Base-by-base conservation (phyloP, 1,140 invertebrate species). In the Drosophila littoralis region DNA sequence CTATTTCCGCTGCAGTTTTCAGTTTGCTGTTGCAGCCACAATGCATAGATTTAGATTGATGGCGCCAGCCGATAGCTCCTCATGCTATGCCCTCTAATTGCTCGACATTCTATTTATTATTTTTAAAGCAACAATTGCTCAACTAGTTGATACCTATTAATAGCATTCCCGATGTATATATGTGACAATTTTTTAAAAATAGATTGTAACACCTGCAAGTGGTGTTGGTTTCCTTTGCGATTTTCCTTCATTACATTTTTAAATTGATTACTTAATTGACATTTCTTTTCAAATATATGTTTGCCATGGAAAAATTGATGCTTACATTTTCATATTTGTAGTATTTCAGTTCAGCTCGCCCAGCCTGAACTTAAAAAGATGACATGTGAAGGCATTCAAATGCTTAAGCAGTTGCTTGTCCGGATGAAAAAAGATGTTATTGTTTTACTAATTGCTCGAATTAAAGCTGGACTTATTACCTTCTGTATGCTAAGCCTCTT, bases 1-100 rank as follows among this genome's bases (percentile, higher is more conserved):
- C 82, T 88, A 86, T 86, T 88, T 86, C 82, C 83, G 83, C 61
- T 71, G 61, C 76, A 79, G 72, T 79, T 85, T 75, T 32, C 67
- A 58, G 36, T 60, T 65, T 55, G 58, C 43, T 51, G 33, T 28
- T 52, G 70, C 63, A 8, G 7, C 54, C 45, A 42, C 38, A 52
- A 22, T 54, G 64, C 55, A 42, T 38, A 36, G 70, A 85, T 85
- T 81, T 75, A 86, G 82, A 85, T 88, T 85, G 82, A 85, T 85
- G 79, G 60, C n/a, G 8, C 8, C 15, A 22, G 17, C 42, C 40
- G 17, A 46, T 59, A 50, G 13, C 33, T 7, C 6, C 50, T 10
- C 17, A 46, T 10, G 13, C 15, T 2, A 2, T 33, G 22, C 42
- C 32, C 50, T 48, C 61, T 85, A 84, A 84, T 84, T 85, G 68